Percentiles rank a stretch among this genome's conserved stretches.
Evolutionary conservation across 1,140 invertebrate species (phyloP).

Genomic region (Acromyrmex charruanus): DNA sequence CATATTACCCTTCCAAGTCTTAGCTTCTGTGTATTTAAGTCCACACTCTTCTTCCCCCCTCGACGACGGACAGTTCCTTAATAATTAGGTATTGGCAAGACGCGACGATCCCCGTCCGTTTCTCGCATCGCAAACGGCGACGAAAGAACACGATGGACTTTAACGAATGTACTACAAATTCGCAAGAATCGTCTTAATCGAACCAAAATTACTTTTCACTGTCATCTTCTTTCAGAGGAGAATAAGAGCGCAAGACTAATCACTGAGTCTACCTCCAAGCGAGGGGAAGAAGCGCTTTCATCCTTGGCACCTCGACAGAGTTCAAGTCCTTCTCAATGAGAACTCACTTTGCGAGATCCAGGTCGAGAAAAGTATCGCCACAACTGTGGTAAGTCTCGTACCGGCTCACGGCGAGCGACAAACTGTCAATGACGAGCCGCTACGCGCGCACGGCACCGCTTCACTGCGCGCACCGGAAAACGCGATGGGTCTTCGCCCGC

Average conservation of each 20-base stretch:
- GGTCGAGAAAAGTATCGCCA: background rate
- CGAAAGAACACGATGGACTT: background rate
- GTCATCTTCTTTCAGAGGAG: background rate
- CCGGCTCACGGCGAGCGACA: background rate
- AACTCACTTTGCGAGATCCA: background rate
- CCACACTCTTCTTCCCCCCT: background rate
- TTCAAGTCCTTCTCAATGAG: too few relatives aligned
- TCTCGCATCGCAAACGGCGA: background rate
- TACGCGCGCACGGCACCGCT: conserved; percentile 11
- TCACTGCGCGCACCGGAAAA: conserved; percentile 16
- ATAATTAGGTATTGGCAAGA: background rate
- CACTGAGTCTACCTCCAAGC: background rate
- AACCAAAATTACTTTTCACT: background rate
- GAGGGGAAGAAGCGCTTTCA: background rate
- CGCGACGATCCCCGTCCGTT: background rate
- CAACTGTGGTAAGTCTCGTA: background rate
- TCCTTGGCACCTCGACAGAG: background rate
- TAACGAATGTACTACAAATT: background rate
- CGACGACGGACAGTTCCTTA: background rate
- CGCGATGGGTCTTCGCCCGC: background rate
- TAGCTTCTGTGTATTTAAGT: background rate
- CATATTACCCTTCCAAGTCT: background rate
- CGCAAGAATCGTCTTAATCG: background rate
- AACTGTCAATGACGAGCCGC: conserved; percentile 30
- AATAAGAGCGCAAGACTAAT: background rate